These are phyloP conservation scores for Actinopyga echinites DNA, from an alignment of 53 echinoderm and acorn worm species.

Conservation along the genomic window DNA sequence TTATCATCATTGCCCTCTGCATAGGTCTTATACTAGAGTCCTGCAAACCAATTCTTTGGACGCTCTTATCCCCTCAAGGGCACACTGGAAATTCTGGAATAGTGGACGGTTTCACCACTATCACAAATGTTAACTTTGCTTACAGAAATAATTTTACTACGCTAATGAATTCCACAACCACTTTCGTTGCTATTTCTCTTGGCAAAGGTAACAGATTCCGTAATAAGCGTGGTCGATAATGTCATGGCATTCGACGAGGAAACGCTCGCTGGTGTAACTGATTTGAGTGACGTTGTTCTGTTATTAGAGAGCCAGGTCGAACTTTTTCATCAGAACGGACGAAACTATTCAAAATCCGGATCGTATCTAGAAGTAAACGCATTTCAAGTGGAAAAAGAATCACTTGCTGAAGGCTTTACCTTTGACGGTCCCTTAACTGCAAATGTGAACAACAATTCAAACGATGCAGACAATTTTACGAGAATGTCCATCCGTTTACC, in stretches of 20 bases:
- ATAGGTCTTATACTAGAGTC: too few species aligned
- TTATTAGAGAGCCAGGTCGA: neutral
- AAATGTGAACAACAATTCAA: neutral
- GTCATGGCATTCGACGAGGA: neutral
- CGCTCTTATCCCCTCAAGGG: too few species aligned
- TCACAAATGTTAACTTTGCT: too few species aligned
- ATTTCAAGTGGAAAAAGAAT: neutral
- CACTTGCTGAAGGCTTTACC: neutral
- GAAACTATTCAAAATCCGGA: neutral
- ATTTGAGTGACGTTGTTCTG: neutral
- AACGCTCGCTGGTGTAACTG: neutral
- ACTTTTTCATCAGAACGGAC: neutral
- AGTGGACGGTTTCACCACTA: too few species aligned
- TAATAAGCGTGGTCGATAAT: conserved; percentile 20
- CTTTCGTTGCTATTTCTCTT: too few species aligned
- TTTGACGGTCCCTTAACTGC: neutral
- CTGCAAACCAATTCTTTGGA: too few species aligned
- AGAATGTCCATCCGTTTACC: neutral
- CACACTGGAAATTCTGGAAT: too few species aligned
- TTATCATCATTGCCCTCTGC: conserved; percentile 19
- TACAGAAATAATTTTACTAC: too few species aligned
- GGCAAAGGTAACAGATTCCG: conserved; percentile 5
- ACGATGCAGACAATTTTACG: neutral
- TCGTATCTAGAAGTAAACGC: neutral
- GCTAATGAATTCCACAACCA: too few species aligned